These are phyloP conservation scores for Tiliacea aurago DNA, from an alignment of 2,888 invertebrate species.

Conservation along the genomic window DNA sequence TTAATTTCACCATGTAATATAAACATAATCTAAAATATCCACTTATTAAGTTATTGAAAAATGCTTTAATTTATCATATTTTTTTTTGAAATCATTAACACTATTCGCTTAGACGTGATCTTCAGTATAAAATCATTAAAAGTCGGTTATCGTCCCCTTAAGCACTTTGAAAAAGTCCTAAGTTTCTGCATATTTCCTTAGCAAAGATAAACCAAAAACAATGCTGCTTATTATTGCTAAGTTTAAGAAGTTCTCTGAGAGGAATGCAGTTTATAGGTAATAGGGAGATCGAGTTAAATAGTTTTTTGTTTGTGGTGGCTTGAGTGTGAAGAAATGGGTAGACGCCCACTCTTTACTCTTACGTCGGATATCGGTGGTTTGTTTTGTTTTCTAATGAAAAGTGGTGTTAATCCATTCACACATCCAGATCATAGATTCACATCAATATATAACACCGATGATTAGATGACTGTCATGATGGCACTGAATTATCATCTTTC, in stretches of 20 bases:
- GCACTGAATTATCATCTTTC: background rate
- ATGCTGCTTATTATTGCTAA: conserved; percentile 9
- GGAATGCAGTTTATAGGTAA: conserved; percentile 20
- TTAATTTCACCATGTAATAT: too few relatives aligned
- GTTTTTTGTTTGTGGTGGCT: conserved; percentile 1
- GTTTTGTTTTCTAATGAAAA: background rate
- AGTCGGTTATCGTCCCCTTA: too few relatives aligned
- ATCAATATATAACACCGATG: background rate
- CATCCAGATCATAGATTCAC: background rate
- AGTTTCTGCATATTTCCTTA: conserved; percentile 25
- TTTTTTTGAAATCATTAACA: too few relatives aligned
- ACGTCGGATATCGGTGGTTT: background rate
- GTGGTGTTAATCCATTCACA: background rate
- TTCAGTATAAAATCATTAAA: too few relatives aligned
- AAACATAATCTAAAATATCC: too few relatives aligned
- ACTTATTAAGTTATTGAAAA: too few relatives aligned
- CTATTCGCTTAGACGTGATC: too few relatives aligned
- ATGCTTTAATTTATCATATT: too few relatives aligned
- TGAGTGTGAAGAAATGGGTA: conserved; percentile 11
- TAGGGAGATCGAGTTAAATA: conserved; percentile 8
- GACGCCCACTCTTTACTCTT: conserved; percentile 1
- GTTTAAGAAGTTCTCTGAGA: conserved; percentile 22
- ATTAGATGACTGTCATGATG: background rate
- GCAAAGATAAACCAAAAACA: conserved; percentile 11
- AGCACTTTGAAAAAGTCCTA: background rate